A percentile compares a stretch with the other conserved stretches of the same genome.
Conservation (phyloP, 2,888 invertebrate species). For the Polyploca ridens region DNA sequence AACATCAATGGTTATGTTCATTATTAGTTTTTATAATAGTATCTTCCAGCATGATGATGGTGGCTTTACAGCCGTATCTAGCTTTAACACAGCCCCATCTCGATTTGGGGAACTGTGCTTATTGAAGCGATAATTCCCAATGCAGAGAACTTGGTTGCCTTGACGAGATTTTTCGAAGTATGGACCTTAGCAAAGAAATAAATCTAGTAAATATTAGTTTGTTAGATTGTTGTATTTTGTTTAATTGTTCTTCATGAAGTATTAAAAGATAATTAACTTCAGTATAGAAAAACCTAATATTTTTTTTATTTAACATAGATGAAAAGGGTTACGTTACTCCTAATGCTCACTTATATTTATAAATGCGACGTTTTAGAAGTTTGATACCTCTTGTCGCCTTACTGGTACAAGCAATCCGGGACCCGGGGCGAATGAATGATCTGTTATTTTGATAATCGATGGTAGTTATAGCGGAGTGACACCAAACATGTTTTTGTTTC, state of each 20-base stretch:
- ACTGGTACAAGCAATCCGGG: conserved; percentile 18
- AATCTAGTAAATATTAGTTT: too few species aligned
- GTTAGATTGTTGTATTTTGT: too few species aligned
- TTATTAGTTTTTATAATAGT: conserved; percentile 21
- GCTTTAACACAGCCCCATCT: conserved; percentile 38
- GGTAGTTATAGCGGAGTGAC: conserved; percentile 15
- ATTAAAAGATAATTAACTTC: too few species aligned
- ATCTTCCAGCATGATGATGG: conserved; percentile 25
- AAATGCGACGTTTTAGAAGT: too few species aligned
- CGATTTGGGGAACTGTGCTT: conserved; percentile 29
- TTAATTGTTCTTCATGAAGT: too few species aligned
- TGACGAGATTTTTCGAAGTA: conserved; percentile 1
- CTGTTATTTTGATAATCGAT: conserved; percentile 17
- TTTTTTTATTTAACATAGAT: too few species aligned
- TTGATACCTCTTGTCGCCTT: background rate
- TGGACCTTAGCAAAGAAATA: background rate
- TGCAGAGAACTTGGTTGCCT: conserved; percentile 17
- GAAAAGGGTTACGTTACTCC: too few species aligned
- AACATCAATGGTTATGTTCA: conserved; percentile 25
- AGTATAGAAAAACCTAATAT: too few species aligned
- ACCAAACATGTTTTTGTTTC: conserved; percentile 15
- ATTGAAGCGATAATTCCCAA: conserved; percentile 43
- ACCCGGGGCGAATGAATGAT: conserved; percentile 13
- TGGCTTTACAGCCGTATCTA: conserved; percentile 22
- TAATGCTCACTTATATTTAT: too few species aligned